phyloP scores from a whole-genome alignment of 2,113 vertebrate genomes.

The Cyprinus carpio region DNA sequence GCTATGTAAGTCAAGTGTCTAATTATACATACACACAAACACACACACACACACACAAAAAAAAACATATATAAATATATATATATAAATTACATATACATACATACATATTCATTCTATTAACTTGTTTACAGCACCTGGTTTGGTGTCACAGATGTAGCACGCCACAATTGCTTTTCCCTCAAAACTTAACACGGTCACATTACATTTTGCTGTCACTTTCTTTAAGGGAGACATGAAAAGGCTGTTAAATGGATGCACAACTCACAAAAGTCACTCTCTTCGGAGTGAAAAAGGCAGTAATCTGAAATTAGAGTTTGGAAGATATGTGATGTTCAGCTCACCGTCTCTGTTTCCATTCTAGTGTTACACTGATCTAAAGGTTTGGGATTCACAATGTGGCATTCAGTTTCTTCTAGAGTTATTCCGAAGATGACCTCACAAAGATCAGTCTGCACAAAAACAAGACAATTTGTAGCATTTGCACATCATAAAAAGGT shows the following conservation, averaged over 20 bases:
- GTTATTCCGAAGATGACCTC: too few species aligned
- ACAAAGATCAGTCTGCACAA: too few species aligned
- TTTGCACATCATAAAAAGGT: background rate
- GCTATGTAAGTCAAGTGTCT: background rate
- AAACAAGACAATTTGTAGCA: too few species aligned
- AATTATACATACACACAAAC: too few species aligned
- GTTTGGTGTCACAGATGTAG: constrained; percentile 53
- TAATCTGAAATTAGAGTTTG: background rate
- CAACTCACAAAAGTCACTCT: background rate
- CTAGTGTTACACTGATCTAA: constrained; percentile 55
- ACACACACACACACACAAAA: too few species aligned
- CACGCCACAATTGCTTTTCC: constrained; percentile 5
- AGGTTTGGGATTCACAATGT: too few species aligned
- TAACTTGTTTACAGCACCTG: constrained; percentile 24
- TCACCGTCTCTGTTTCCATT: rapidly evolving
- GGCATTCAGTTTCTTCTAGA: too few species aligned
- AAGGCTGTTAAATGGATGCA: background rate
- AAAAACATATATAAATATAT: too few species aligned
- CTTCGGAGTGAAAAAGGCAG: background rate
- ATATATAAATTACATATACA: too few species aligned
- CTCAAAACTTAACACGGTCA: constrained; percentile 43
- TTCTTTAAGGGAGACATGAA: constrained; percentile 46
- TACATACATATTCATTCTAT: too few species aligned
- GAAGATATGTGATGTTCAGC: background rate
- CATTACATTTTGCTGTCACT: constrained; percentile 62